Percentiles rank a stretch among this genome's conserved stretches.
phyloP scores from a whole-genome alignment of 2,888 invertebrate genomes.

The Mythimna lalbum region DNA sequence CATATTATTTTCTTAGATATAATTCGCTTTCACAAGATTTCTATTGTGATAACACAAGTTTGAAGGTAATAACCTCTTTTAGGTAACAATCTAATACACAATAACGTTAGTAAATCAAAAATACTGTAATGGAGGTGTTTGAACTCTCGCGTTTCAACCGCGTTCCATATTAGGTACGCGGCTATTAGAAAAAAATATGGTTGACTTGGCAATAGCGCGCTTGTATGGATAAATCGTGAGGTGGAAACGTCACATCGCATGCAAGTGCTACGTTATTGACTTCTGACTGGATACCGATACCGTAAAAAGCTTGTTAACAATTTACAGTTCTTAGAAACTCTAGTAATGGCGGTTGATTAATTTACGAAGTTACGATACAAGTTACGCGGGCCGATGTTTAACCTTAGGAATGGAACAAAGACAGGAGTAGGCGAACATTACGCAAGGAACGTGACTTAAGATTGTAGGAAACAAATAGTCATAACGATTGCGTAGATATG shows the following conservation, averaged over 20 bases:
- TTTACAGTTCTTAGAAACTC: conserved; percentile 36
- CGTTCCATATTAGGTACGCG: conserved; percentile 9
- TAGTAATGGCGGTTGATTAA: conserved; percentile 19
- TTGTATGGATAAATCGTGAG: conserved; percentile 23
- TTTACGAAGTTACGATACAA: conserved; percentile 16
- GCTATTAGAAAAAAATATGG: background rate
- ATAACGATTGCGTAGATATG: conserved; percentile 1
- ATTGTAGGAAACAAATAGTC: background rate
- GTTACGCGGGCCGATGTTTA: background rate
- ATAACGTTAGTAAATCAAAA: conserved; percentile 20
- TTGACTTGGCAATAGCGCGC: conserved; percentile 4
- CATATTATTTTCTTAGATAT: conserved; percentile 52
- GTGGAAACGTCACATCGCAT: conserved; percentile 36
- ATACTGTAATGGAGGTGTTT: conserved; percentile 36
- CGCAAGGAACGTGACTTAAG: background rate
- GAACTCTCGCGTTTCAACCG: conserved; percentile 43
- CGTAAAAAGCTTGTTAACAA: conserved; percentile 24
- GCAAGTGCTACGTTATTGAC: conserved; percentile 39
- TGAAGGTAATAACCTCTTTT: conserved; percentile 54
- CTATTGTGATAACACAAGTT: conserved; percentile 47
- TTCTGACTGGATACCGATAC: conserved; percentile 18
- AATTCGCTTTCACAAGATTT: conserved; percentile 46
- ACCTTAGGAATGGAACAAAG: background rate
- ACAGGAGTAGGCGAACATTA: background rate
- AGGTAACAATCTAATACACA: conserved; percentile 23